Evolutionary conservation across 2,888 invertebrate species (phyloP), one percentile per base, ranked within the genome.

Genomic region (Hydroisotoma schaefferi): DNA sequence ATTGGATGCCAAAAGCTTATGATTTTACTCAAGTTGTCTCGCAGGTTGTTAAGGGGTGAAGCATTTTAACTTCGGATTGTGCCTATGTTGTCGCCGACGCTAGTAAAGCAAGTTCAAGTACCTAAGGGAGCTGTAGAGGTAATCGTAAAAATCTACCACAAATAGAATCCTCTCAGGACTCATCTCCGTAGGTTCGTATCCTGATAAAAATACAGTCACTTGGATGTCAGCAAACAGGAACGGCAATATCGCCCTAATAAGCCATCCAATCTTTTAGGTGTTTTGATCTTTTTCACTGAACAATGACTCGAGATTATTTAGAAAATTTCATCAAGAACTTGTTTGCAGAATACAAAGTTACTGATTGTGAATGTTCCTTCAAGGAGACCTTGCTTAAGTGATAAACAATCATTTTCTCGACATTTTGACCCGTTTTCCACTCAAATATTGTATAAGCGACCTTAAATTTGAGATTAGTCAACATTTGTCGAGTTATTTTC

Each of bases 91-190:
- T 8, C n/a, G 15, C 5, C n/a, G 40, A 40, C 20, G 15, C 8
- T 10, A 33, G 33, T 6, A 15, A 33, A 33, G 33, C 46, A 46
- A 46, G 22, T 5, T 23, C 22, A 46, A 23, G 46, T 46, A 23
- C 46, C 20, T 25, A 10, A 46, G 46, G 46, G 46, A 46, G 46
- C 46, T 46, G 23, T 46, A 46, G 23, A 22, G 8, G 25, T 46
- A 46, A 46, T 46, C 46, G 46, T 46, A 46, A 46, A 46, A 46
- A 46, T 46, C 46, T 46, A 46, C 46, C 46, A 23, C 46, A 46
- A 46, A 22, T 46, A 15, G 46, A 46, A 46, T 22, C 15, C 46
- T 46, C 46, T 4, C 23, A 23, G 46, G 46, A 46, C 46, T 46
- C 46, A 46, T 46, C 46, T 10, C 18, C 20, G 18, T 15, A 46